Percentiles rank a stretch among this genome's conserved stretches.
These are phyloP conservation scores for Sander vitreus DNA, from an alignment of 2,113 vertebrate species.

Conservation along the genomic window DNA sequence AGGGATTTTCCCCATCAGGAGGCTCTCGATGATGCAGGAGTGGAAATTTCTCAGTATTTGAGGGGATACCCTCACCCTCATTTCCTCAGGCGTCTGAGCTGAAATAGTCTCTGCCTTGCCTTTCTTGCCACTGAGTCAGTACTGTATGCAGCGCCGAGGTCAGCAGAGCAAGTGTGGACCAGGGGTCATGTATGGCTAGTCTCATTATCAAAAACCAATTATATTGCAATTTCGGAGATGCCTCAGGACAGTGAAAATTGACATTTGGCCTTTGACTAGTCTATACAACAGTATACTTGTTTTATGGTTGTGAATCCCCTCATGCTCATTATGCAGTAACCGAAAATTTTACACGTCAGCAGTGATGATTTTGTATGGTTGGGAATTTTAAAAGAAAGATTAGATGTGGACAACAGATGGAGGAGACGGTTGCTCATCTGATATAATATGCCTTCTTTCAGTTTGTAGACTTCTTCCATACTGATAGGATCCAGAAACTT, in stretches of 20 bases:
- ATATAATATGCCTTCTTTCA: slow-evolving; percentile 16
- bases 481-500: slow-evolving; percentile 12
- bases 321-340: slow-evolving; percentile 5
- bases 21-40: too few species aligned
- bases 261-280: slow-evolving; percentile 13
- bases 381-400: slow-evolving; percentile 10
- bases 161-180: slow-evolving; percentile 1
- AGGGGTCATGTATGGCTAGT: background rate
- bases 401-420: slow-evolving; percentile 27
- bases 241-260: slow-evolving; percentile 7
- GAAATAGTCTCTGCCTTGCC: too few species aligned
- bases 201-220: slow-evolving; percentile 13
- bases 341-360: slow-evolving; percentile 19
- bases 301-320: background rate
- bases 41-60: too few species aligned
- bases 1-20: too few species aligned
- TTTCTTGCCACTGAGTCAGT: too few species aligned
- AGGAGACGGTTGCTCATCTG: slow-evolving; percentile 2
- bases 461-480: background rate
- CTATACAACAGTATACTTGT: slow-evolving; percentile 26
- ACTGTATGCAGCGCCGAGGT: background rate
- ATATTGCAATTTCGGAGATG: slow-evolving; percentile 4
- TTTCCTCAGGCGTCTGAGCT: too few species aligned
- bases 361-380: slow-evolving; percentile 3
- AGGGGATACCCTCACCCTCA: too few species aligned